phyloP scores from a whole-genome alignment of 23 tunicate genomes.

The Corella eumyota region DNA sequence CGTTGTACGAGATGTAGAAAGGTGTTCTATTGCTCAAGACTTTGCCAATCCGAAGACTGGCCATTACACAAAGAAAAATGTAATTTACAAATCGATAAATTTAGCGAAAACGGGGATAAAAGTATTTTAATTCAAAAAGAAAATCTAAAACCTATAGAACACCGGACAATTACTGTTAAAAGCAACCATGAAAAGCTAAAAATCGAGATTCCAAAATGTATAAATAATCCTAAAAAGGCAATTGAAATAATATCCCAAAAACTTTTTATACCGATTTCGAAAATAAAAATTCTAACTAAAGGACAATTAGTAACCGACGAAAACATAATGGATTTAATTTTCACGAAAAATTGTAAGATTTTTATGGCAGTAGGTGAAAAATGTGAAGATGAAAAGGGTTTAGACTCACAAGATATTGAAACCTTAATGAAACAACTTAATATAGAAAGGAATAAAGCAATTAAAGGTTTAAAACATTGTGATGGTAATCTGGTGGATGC shows the following conservation, averaged over 20 bases:
- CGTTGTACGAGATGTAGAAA: too few relatives aligned
- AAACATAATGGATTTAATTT: background rate
- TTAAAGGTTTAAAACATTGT: slow-evolving; percentile 36
- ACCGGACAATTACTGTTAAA: background rate
- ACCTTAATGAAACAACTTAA: slow-evolving; percentile 42
- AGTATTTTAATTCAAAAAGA: background rate
- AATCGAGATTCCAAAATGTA: background rate
- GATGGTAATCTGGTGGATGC: slow-evolving; percentile 80
- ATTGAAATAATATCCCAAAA: background rate
- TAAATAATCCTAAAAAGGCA: background rate
- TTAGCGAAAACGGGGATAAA: background rate
- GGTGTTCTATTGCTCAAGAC: too few relatives aligned
- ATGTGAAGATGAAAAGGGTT: slow-evolving; percentile 42
- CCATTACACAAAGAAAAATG: background rate
- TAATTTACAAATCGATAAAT: background rate
- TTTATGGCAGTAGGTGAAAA: slow-evolving; percentile 79
- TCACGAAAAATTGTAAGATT: background rate
- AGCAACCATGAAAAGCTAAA: slow-evolving; percentile 2
- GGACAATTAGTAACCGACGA: background rate
- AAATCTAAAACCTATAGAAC: background rate
- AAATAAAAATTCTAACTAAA: background rate
- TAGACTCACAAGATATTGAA: slow-evolving; percentile 33
- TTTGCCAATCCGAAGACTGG: background rate
- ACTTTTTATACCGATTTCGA: background rate
- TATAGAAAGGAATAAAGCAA: slow-evolving; percentile 54